Conservation (phyloP, 2,888 invertebrate species). For the Asteroscopus sphinx region DNA sequence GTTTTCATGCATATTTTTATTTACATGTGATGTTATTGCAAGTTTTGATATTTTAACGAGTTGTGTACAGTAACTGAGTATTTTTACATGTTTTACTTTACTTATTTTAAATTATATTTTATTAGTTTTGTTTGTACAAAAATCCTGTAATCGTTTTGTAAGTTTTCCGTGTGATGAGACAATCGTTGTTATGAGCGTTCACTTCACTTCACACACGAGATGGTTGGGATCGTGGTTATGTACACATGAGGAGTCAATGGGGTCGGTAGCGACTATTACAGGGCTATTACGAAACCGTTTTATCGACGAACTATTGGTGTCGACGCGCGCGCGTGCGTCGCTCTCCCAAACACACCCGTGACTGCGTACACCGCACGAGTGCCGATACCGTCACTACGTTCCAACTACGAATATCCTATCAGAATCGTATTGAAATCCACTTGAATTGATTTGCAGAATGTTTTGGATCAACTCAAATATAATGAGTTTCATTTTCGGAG, state of each 20-base stretch:
- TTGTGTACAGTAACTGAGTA: slow-evolving; percentile 24
- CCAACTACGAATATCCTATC: slow-evolving; percentile 36
- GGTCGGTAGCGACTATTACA: slow-evolving; percentile 61
- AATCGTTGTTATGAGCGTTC: slow-evolving; percentile 42
- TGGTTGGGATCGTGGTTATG: slow-evolving; percentile 61
- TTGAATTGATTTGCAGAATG: slow-evolving; percentile 40
- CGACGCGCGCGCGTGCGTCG: slow-evolving; percentile 68
- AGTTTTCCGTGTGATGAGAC: slow-evolving; percentile 21
- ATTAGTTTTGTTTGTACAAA: slow-evolving; percentile 2
- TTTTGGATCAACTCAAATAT: slow-evolving; percentile 16
- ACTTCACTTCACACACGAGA: slow-evolving; percentile 61
- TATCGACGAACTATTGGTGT: slow-evolving; percentile 60
- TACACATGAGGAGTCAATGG: slow-evolving; percentile 69
- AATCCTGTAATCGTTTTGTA: slow-evolving; percentile 28
- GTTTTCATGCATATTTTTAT: slow-evolving; percentile 38
- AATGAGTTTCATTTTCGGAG: slow-evolving; percentile 18
- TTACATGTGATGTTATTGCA: slow-evolving; percentile 13
- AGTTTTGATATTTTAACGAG: slow-evolving; percentile 12
- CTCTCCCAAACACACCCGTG: slow-evolving; percentile 61
- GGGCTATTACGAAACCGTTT: slow-evolving; percentile 75
- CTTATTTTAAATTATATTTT: background rate
- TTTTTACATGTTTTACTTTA: background rate
- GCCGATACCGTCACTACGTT: slow-evolving; percentile 45
- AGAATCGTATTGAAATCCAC: slow-evolving; percentile 42
- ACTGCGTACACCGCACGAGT: slow-evolving; percentile 59